Conservation (phyloP, 2,113 vertebrate species). For the Oreocharis arfaki region DNA sequence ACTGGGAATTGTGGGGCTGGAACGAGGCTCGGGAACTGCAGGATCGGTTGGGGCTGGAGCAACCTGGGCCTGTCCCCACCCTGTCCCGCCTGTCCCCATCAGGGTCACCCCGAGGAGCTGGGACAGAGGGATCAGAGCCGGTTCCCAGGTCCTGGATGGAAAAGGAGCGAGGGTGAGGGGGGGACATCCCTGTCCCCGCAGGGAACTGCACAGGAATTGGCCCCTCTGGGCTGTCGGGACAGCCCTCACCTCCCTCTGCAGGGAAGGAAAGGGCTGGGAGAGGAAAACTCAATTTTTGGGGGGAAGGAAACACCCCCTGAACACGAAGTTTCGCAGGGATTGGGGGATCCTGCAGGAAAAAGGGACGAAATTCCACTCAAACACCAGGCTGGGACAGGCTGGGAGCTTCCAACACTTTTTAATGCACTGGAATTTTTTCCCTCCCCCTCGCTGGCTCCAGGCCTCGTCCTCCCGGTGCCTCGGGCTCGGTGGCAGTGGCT, state of each 20-base stretch:
- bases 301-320: neutral
- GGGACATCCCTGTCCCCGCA: accelerated
- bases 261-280: neutral
- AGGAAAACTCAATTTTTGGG: accelerated
- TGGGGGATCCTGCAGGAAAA: neutral
- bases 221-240: accelerated
- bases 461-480: accelerated
- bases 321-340: accelerated
- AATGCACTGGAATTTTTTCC: neutral
- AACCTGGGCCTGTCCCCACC: neutral
- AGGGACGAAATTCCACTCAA: neutral
- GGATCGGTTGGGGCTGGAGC: neutral
- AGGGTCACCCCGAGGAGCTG: accelerated
- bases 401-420: neutral
- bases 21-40: accelerated
- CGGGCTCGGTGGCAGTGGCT: neutral
- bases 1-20: accelerated
- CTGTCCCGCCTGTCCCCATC: neutral
- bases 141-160: neutral
- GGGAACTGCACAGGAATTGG: neutral
- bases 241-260: accelerated
- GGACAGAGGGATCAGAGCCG: neutral
- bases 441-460: neutral
- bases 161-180: neutral
- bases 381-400: neutral